Evolutionary conservation across 1,140 invertebrate species (phyloP).

Genomic region (Trigoniulus corallinus): DNA sequence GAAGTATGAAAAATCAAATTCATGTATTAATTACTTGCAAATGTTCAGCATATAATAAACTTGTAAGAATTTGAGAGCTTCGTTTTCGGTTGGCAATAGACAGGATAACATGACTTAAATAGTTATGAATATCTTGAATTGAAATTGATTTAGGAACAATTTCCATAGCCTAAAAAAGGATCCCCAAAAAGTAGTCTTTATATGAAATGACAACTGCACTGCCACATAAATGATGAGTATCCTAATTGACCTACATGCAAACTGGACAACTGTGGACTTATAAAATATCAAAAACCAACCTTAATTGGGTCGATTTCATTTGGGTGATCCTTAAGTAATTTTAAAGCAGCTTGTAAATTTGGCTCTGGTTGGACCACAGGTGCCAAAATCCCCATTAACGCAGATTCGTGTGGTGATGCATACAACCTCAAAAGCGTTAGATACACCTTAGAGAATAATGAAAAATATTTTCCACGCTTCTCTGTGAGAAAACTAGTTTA

Average conservation of each 20-base stretch:
- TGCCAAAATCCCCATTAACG: conserved; percentile 23
- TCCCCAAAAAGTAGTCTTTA: too few relatives aligned
- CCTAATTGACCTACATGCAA: too few relatives aligned
- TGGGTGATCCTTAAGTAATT: conserved; percentile 62
- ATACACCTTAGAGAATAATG: conserved; percentile 31
- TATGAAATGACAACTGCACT: too few relatives aligned
- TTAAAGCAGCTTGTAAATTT: conserved; percentile 57
- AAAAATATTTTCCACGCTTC: not conserved
- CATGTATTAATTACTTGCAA: conserved; percentile 34
- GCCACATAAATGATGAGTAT: too few relatives aligned
- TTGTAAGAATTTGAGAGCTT: conserved; percentile 56
- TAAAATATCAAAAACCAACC: conserved; percentile 24
- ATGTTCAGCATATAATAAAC: conserved; percentile 64
- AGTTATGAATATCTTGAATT: conserved; percentile 50
- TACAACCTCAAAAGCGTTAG: conserved; percentile 37
- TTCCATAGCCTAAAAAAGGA: conserved; percentile 42
- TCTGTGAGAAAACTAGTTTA: not conserved
- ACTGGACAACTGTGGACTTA: conserved; percentile 6
- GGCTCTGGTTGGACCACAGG: conserved; percentile 32
- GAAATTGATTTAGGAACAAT: conserved; percentile 58
- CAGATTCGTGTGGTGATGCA: conserved; percentile 35
- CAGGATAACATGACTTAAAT: conserved; percentile 58
- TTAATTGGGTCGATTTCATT: conserved; percentile 60
- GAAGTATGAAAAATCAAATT: conserved; percentile 10
- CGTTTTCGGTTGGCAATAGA: conserved; percentile 50